Conservation (phyloP, 1,140 invertebrate genomes). For the Pseudobourletiella spinata region DNA sequence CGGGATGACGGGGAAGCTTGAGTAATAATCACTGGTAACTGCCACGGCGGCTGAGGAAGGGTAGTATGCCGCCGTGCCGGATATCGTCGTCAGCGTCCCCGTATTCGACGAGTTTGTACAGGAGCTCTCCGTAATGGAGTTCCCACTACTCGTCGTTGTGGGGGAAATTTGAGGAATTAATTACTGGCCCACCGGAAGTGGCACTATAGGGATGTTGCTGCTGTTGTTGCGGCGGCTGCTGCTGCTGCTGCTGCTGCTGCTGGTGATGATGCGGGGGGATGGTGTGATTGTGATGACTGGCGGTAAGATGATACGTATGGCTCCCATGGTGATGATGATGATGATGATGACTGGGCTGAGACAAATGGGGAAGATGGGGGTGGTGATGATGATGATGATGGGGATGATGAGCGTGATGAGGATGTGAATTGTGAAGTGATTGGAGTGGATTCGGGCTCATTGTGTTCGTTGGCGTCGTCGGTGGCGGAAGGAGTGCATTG, state of each 20-base stretch:
- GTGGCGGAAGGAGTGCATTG: constrained; percentile 3
- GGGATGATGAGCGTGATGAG: background rate
- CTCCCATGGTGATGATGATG: constrained; percentile 1
- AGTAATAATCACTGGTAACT: constrained; percentile 2
- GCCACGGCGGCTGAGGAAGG: background rate
- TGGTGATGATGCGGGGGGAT: constrained; percentile 16
- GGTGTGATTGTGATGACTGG: background rate
- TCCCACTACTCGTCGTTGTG: too few relatives aligned
- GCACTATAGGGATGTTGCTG: constrained; percentile 10
- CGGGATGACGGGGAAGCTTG: constrained; percentile 3
- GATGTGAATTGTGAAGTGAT: background rate
- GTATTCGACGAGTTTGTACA: constrained; percentile 7
- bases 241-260: too few relatives aligned
- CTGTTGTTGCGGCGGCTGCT: too few relatives aligned
- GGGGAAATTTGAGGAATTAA: constrained; percentile 1
- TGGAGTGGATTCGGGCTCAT: constrained; percentile 7
- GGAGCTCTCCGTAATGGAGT: too few relatives aligned
- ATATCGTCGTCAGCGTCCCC: background rate
- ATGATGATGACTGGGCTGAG: background rate
- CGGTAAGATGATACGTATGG: background rate
- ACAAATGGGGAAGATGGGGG: too few relatives aligned
- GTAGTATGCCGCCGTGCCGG: constrained; percentile 1
- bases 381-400: background rate
- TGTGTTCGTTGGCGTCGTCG: constrained; percentile 4
- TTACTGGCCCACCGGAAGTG: too few relatives aligned